Conservation (phyloP, 2,797 vertebrate species). For the Dallia pectoralis region DNA sequence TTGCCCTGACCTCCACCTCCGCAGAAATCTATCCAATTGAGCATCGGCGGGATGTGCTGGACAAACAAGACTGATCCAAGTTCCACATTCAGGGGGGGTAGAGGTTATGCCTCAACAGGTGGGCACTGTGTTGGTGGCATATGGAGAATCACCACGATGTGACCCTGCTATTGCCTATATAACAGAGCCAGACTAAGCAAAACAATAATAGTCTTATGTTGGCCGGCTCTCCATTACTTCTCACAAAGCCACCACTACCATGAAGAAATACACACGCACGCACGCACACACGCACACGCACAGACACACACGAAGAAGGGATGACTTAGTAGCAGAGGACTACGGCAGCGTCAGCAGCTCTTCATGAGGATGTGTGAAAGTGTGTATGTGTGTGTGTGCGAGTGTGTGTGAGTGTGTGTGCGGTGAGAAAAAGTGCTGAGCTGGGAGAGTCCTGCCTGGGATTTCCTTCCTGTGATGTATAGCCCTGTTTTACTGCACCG, state of each 20-base stretch:
- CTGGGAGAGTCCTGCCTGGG: constrained; percentile 68
- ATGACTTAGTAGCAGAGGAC: constrained; percentile 37
- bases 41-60: too few species aligned
- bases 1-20: too few species aligned
- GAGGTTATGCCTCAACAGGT: too few species aligned
- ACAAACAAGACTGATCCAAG: too few species aligned
- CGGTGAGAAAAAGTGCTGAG: constrained; percentile 57
- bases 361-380: constrained; percentile 26
- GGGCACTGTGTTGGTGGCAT: too few species aligned
- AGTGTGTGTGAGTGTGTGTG: background rate
- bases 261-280: constrained; percentile 15
- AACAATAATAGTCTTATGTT: constrained; percentile 13
- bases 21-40: too few species aligned
- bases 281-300: constrained; percentile 12
- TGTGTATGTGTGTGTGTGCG: background rate
- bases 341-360: constrained; percentile 52
- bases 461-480: constrained; percentile 68
- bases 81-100: too few species aligned
- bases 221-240: background rate
- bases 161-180: background rate
- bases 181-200: background rate
- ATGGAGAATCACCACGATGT: constrained; percentile 3
- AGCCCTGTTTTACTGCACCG: constrained; percentile 38
- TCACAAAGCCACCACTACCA: background rate
- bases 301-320: constrained; percentile 8